Conservation (phyloP, 1,140 invertebrate species). For the Chrysoperla carnea region DNA sequence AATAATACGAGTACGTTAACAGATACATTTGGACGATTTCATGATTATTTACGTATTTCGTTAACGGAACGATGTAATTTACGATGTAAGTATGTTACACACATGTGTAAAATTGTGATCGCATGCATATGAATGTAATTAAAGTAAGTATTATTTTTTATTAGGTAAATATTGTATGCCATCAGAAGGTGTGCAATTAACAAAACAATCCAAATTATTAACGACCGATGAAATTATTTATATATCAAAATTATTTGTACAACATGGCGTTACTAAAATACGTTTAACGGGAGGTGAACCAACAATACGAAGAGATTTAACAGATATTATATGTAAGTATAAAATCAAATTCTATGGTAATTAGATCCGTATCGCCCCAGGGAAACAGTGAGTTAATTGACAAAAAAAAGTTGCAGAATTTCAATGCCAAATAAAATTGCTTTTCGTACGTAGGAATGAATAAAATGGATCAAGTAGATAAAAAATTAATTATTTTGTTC, state of each 20-base stretch:
- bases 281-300: constrained; percentile 95
- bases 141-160: constrained; percentile 6
- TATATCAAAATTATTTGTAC: constrained; percentile 69
- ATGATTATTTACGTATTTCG: constrained; percentile 86
- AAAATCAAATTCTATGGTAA: no score
- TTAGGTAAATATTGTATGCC: constrained; percentile 93
- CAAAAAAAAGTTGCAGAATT: neutral
- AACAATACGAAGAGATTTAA: constrained; percentile 71
- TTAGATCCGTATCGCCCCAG: neutral
- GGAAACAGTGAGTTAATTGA: neutral
- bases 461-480: neutral
- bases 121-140: no score
- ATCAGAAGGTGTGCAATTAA: constrained; percentile 68
- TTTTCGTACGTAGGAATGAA: constrained; percentile 1
- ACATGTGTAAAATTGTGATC: constrained; percentile 3
- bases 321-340: constrained; percentile 56
- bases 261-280: constrained; percentile 81
- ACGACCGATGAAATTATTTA: constrained; percentile 69
- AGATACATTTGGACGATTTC: constrained; percentile 68
- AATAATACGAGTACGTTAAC: constrained; percentile 34
- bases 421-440: neutral
- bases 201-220: constrained; percentile 52
- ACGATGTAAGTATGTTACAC: constrained; percentile 50
- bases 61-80: constrained; percentile 87
- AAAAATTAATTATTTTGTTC: no score